phyloP scores from a whole-genome alignment of 2,113 vertebrate genomes.

The Anas platyrhynchos region DNA sequence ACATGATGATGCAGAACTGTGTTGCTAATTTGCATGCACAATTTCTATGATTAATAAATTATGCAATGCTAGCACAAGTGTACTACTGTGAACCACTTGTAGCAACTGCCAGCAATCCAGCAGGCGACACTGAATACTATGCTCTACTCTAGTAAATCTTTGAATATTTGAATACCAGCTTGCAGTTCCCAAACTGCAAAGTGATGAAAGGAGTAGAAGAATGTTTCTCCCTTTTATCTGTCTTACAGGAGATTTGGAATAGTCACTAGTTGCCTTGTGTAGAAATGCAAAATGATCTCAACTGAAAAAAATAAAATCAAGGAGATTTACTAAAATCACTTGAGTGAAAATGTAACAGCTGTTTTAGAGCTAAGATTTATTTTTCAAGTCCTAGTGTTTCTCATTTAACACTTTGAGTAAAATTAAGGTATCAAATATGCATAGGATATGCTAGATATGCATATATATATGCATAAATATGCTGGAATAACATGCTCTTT shows the following conservation, averaged over 20 bases:
- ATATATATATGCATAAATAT: too few relatives aligned
- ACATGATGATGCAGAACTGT: not conserved
- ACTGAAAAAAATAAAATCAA: not conserved
- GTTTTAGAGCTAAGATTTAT: not conserved
- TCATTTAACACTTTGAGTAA: not conserved
- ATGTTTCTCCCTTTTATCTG: not conserved
- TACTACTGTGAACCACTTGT: not conserved
- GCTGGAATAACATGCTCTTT: not conserved
- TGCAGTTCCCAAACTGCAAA: not conserved
- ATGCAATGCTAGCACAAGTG: not conserved
- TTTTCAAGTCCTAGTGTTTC: not conserved
- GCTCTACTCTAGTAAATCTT: not conserved
- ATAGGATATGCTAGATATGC: not conserved
- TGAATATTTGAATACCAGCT: not conserved
- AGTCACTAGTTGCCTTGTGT: not conserved
- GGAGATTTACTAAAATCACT: not conserved
- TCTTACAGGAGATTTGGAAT: not conserved
- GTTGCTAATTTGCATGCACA: conserved; percentile 18
- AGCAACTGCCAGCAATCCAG: not conserved
- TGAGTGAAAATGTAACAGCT: not conserved
- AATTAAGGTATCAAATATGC: not conserved
- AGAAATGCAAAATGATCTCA: not conserved
- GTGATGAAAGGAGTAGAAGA: not conserved
- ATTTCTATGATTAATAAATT: conserved; percentile 23
- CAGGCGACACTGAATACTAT: not conserved